Conservation (phyloP, 2,113 vertebrate species). For the Poeciliopsis occidentalis region DNA sequence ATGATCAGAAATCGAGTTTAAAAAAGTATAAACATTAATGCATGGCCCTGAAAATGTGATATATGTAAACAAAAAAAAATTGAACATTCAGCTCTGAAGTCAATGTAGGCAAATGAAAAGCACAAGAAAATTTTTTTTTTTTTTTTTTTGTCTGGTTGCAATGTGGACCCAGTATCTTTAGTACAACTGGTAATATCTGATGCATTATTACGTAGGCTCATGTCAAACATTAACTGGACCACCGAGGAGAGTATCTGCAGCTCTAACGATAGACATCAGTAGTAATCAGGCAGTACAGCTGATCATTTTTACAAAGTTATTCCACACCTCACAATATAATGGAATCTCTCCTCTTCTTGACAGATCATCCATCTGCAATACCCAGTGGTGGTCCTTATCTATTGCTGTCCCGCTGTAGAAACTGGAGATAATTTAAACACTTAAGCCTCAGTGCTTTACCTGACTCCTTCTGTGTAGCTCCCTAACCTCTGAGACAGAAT, state of each 20-base stretch:
- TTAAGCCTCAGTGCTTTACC: constrained; percentile 40
- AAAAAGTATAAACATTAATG: neutral
- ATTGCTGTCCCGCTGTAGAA: constrained; percentile 45
- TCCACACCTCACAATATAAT: constrained; percentile 35
- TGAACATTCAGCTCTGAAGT: constrained; percentile 3
- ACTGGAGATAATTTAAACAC: constrained; percentile 61
- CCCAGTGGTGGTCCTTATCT: constrained; percentile 59
- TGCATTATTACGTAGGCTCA: neutral
- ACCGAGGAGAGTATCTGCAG: constrained; percentile 1
- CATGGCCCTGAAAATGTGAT: constrained; percentile 19
- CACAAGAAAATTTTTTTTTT: constrained; percentile 42
- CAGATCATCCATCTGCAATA: constrained; percentile 45
- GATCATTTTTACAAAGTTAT: constrained; percentile 50
- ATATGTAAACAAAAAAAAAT: neutral
- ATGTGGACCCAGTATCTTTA: neutral
- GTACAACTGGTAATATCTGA: neutral
- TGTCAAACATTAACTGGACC: constrained; percentile 1
- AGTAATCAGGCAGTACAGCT: neutral
- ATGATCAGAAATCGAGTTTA: neutral
- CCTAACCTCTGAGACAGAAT: neutral
- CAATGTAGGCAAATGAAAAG: constrained; percentile 51
- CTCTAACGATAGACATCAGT: constrained; percentile 23
- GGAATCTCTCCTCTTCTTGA: constrained; percentile 42
- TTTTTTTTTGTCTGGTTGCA: constrained; percentile 12
- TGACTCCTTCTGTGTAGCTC: neutral